phyloP scores from a whole-genome alignment of 1,140 invertebrate genomes.

The Drosophila nasuta region DNA sequence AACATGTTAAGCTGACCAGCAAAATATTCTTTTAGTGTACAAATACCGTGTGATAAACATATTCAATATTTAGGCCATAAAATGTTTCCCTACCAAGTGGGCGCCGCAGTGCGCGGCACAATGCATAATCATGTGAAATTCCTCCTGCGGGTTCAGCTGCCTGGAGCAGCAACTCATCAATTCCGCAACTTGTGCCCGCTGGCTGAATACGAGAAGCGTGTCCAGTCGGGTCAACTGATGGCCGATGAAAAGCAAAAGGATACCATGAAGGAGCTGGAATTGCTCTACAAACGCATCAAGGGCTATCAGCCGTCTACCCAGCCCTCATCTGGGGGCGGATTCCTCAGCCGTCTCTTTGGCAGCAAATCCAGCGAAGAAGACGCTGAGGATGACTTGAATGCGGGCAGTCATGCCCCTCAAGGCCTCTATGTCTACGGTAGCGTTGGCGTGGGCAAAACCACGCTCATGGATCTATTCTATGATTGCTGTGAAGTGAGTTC shows the following conservation, averaged over 20 bases:
- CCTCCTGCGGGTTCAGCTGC: conserved; percentile 33
- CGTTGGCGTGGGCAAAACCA: conserved; percentile 98
- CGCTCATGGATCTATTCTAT: conserved; percentile 99
- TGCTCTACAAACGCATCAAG: conserved; percentile 88
- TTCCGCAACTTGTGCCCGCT: conserved; percentile 84
- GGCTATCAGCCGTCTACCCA: conserved; percentile 87
- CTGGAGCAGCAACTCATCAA: conserved; percentile 12
- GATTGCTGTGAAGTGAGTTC: conserved; percentile 87
- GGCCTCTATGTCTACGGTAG: conserved; percentile 94
- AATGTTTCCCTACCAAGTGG: conserved; percentile 51
- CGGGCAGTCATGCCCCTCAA: conserved; percentile 86
- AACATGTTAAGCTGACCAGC: conserved; percentile 66
- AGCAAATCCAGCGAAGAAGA: conserved; percentile 49
- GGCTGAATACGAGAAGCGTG: conserved; percentile 86
- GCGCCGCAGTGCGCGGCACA: conserved; percentile 35
- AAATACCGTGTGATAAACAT: conserved; percentile 22
- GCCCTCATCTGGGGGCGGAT: conserved; percentile 69
- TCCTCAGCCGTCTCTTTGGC: conserved; percentile 84
- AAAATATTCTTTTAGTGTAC: conserved; percentile 19
- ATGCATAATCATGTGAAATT: conserved; percentile 27
- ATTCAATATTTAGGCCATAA: conserved; percentile 27
- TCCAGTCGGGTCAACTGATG: conserved; percentile 87
- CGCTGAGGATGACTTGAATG: conserved; percentile 50
- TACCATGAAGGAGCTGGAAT: conserved; percentile 89
- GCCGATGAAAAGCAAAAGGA: conserved; percentile 90